Evolutionary conservation across 2,797 vertebrate species (phyloP).

Genomic region (Molossus alvarezi): DNA sequence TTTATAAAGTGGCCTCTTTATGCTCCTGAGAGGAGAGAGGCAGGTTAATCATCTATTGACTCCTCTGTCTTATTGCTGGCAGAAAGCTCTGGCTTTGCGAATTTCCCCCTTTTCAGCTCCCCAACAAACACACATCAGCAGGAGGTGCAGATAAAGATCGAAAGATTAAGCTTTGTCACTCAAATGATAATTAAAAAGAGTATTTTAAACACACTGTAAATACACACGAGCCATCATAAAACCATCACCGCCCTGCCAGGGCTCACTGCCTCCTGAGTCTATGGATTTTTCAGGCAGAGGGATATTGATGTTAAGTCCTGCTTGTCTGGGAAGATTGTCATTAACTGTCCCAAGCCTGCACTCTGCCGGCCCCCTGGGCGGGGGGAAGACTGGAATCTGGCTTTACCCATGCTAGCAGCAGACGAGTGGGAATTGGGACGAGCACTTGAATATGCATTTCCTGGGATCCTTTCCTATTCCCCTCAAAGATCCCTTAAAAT

Average conservation of each 20-base stretch:
- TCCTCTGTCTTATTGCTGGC: conserved; percentile 77
- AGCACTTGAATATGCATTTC: conserved; percentile 73
- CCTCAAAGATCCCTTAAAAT: conserved; percentile 53
- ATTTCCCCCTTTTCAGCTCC: conserved; percentile 81
- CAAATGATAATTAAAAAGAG: conserved; percentile 88
- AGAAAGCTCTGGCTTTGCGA: conserved; percentile 78
- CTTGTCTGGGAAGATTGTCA: conserved; percentile 83
- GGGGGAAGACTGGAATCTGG: neutral
- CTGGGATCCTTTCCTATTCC: conserved; percentile 40
- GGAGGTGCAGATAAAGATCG: conserved; percentile 82
- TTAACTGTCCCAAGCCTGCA: conserved; percentile 79
- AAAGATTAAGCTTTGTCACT: conserved; percentile 87
- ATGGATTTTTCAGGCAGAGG: conserved; percentile 79
- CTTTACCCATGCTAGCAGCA: conserved; percentile 50
- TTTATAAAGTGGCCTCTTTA: conserved; percentile 74
- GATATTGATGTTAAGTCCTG: conserved; percentile 84
- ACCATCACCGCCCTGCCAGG: conserved; percentile 78
- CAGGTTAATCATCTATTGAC: conserved; percentile 81
- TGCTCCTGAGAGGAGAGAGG: conserved; percentile 69
- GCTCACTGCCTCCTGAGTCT: conserved; percentile 73
- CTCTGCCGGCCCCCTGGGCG: conserved; percentile 75
- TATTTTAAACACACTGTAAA: conserved; percentile 88
- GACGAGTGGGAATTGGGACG: conserved; percentile 59
- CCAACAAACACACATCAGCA: conserved; percentile 82
- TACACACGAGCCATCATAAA: conserved; percentile 85